These are phyloP conservation scores for Echiichthys vipera DNA, from an alignment of 2,797 vertebrate genomes.

Conservation along the genomic window DNA sequence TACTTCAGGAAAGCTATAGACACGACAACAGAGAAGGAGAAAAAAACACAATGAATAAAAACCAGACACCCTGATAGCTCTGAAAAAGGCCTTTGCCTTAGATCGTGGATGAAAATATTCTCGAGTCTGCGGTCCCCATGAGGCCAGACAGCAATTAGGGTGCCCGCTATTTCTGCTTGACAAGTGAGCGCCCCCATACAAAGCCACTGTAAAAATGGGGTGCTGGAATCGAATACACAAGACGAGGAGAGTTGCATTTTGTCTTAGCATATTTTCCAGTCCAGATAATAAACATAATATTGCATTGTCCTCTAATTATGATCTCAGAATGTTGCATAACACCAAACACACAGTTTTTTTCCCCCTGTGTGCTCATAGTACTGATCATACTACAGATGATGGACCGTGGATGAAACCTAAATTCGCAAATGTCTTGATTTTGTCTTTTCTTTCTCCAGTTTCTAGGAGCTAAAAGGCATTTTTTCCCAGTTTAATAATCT, in stretches of 20 bases:
- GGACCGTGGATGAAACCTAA: slow-evolving; percentile 1
- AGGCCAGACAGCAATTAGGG: slow-evolving; percentile 77
- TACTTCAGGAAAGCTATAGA: slow-evolving; percentile 47
- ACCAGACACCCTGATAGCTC: slow-evolving; percentile 54
- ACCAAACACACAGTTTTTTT: slow-evolving; percentile 31
- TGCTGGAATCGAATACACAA: slow-evolving; percentile 65
- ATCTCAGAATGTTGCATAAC: slow-evolving; percentile 78
- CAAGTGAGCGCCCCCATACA: slow-evolving; percentile 65
- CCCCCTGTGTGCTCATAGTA: slow-evolving; percentile 7
- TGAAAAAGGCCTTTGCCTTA: slow-evolving; percentile 42
- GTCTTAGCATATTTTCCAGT: slow-evolving; percentile 79
- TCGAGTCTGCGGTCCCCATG: slow-evolving; percentile 41
- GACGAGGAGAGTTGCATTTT: slow-evolving; percentile 63
- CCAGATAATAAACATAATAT: slow-evolving; percentile 82
- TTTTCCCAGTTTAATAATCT: not conserved
- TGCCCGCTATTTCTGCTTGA: slow-evolving; percentile 63
- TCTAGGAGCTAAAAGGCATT: not conserved
- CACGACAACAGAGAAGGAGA: slow-evolving; percentile 8
- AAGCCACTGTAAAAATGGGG: slow-evolving; percentile 62
- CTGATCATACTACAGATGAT: slow-evolving; percentile 29
- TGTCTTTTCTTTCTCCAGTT: not conserved
- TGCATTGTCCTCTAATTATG: slow-evolving; percentile 79
- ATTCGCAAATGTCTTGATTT: not conserved
- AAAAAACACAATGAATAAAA: slow-evolving; percentile 60
- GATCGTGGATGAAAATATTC: slow-evolving; percentile 54